Evolutionary conservation across 2,113 vertebrate genomes (phyloP), one percentile per base, ranked within the genome.

Genomic region (Brachirus orientalis): DNA sequence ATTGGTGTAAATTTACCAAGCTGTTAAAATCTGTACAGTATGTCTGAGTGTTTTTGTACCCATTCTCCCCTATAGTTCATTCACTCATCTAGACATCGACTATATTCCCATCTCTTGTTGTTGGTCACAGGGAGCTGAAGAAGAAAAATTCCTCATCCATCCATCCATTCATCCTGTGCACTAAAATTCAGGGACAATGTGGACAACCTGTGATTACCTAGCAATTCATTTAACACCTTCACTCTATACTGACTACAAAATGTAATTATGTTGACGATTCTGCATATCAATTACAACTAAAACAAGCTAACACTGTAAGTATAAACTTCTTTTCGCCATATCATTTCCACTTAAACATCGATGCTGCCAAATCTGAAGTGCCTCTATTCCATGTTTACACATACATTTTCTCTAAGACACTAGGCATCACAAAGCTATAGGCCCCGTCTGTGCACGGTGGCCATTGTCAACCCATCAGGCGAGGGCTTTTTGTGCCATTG

Each of bases 401-500:
- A 93, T 91, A 91, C 90, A 91, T 92, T 72, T 91, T 79, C 82
- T 69, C 38, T 68, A 80, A 59, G 74, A 82, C 88, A 86, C 63
- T 63, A 69, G 54, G 54, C 79, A 64, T 72, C 77, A 20, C 3
- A 48, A 86, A 88, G 88, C 90, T 86, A 85, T 88, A 89, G 90
- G 90, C 84, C 88, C 85, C 88, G 83, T 91, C 77, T 80, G 13
- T 80, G 86, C 92, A 85, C 84, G 71, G 86, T 82, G 85, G 80
- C 87, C 92, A 96, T 96, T 97, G 95, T 96, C 92, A 79, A 77
- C 87, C 89, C 79, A 67, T 88, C 37, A 75, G 79, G 0, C 63
- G 61, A 90, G 88, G 53, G 55, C 12, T 89, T 94, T 95, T 93
- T 95, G 93, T 95, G 89, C 91, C 83, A 93, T 96, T 97, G 95